Base-by-base conservation (phyloP, 1,140 invertebrate genomes). In the Anthonomus grandis region DNA sequence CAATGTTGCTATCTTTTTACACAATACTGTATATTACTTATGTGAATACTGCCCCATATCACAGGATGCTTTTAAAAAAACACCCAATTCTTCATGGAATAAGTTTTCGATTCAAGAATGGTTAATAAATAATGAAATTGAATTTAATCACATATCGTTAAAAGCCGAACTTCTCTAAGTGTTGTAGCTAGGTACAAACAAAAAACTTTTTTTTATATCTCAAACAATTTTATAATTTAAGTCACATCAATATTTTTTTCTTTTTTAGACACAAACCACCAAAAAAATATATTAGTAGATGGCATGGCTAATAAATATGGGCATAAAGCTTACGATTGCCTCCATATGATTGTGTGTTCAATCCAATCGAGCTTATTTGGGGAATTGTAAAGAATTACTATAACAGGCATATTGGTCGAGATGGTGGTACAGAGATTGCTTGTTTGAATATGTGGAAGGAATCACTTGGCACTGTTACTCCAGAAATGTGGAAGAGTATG, bases 281-380 rank as follows among this genome's bases (percentile, higher is more conserved):
- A 39, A 6, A 6, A 9, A 39, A 12, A 39, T 53, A 53, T 44
- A 19, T n/a, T 25, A 25, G 25, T 45, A 2, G 51, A 53, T 27
- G 1, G 25, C 38, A 37, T 63, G 15, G 50, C 55, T 10, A 1
- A 12, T 19, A 36, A 42, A n/a, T 34, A 22, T 17, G 57, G 49
- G 1, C 63, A 66, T 42, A 36, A 50, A 31, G 63, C 67, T 12
- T 68, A 6, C 41, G 62, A n/a, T n/a, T n/a, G n/a, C n/a, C n/a
- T n/a, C n/a, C 64, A 5, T 69, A 69, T 31, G 55, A 67, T 37
- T 63, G 55, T 39, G 39, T 59, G 17, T 62, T 66, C 10, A 70
- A 70, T 31, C 62, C 67, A 9, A 70, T 68, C 37, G 68, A 68
- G 50, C 22, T 64, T 4, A 60, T 64, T 12, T 67, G 65, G 66